Evolutionary conservation across 2,888 invertebrate genomes (phyloP), one percentile per base, ranked within the genome.

Genomic region (Diarsia dahlii): DNA sequence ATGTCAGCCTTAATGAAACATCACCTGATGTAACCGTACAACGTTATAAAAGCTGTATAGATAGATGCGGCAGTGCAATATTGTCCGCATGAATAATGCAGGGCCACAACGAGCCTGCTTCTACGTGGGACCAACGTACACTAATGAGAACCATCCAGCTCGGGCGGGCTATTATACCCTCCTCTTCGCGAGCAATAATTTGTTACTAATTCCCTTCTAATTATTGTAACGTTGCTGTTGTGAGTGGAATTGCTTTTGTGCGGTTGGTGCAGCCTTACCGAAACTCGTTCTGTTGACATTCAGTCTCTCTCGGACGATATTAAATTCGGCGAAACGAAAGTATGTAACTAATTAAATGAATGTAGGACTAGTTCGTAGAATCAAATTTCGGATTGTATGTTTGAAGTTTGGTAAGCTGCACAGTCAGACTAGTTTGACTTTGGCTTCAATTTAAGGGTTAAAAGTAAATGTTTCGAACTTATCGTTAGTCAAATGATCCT

Each of bases 41-140:
- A 81, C 88, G 88, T 90, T 90, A 90, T 90, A 90, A 91, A 89
- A 89, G 87, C 86, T 54, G 89, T 91, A 91, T 88, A 89, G 90
- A 90, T 91, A 91, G 91, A 91, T 90, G 91, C 90, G 92, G 91
- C 89, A 90, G 90, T 93, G 95, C 95, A 96, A 95, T 95, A 95
- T 95, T 94, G 95, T 95, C 93, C 93, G 92, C 95, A 96, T 96
- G 95, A 96, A 96, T 96, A 95, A 96, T 96, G 95, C 95, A 96
- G 93, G 90, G 86, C 91, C 90, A 90, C 92, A 92, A 92, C 92
- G 92, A 92, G 90, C 65, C 90, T 89, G 87, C 91, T 92, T 92
- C 92, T 90, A 88, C 91, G 92, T 90, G 91, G 90, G 91, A 92
- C 92, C 91, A 90, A 86, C 91, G 91, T 91, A 92, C 94, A 94